A percentile compares a stretch with the other conserved stretches of the same genome.
Evolutionary conservation across 2,888 invertebrate genomes (phyloP).

Genomic region (Aporophyla lueneburgensis): DNA sequence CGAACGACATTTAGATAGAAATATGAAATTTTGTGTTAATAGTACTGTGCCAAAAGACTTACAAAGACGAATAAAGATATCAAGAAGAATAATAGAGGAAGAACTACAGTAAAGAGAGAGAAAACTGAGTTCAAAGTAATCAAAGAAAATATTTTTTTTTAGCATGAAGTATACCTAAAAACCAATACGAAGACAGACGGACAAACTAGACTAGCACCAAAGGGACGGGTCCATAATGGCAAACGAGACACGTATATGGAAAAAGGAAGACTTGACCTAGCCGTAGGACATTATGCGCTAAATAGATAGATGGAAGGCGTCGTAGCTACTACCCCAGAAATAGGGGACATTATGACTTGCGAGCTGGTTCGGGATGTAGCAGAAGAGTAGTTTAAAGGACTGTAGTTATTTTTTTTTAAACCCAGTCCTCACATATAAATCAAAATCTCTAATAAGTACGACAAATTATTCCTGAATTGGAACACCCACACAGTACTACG

Average conservation of each 20-base stretch:
- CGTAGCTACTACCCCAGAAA: background rate
- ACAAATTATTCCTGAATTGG: too few relatives aligned
- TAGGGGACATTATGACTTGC: background rate
- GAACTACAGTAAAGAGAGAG: too few relatives aligned
- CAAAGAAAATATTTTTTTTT: too few relatives aligned
- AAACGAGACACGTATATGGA: background rate
- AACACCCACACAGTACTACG: conserved; percentile 11
- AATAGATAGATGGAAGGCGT: background rate
- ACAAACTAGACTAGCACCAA: background rate
- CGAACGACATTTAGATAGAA: conserved; percentile 79
- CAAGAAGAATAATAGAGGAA: too few relatives aligned
- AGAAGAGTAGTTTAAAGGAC: background rate
- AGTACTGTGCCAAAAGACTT: conserved; percentile 64
- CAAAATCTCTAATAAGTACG: too few relatives aligned
- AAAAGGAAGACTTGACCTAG: background rate
- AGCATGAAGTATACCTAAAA: background rate
- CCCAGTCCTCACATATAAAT: too few relatives aligned
- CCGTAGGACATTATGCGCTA: background rate
- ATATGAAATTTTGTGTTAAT: conserved; percentile 65
- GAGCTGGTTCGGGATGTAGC: background rate
- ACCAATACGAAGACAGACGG: background rate
- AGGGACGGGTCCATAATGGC: too few relatives aligned
- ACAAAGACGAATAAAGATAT: background rate
- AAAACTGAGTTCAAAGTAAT: background rate
- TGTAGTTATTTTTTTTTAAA: too few relatives aligned